Conservation (phyloP, 1,140 invertebrate species). For the Bombus waltoni region DNA sequence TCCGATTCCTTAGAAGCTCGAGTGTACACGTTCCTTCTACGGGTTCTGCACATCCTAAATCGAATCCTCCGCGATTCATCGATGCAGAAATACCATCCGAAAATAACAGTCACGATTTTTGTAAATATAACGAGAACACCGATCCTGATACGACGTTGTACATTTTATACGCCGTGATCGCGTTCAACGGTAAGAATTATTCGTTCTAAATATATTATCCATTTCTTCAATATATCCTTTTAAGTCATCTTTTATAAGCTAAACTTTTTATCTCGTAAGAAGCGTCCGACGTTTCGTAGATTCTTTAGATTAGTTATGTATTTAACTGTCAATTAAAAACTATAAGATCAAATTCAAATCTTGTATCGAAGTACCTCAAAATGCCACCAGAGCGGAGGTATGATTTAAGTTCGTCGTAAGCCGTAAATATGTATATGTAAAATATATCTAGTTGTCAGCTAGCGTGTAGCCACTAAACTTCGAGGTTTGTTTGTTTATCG, state of each 20-base stretch:
- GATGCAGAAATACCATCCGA: conserved; percentile 19
- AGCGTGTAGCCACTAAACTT: background rate
- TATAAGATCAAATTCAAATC: too few species aligned
- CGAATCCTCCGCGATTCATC: conserved; percentile 17
- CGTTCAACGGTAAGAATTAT: background rate
- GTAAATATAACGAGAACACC: conserved; percentile 18
- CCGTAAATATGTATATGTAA: background rate
- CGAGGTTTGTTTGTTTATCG: conserved; percentile 19
- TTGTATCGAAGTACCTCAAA: background rate
- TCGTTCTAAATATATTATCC: too few species aligned
- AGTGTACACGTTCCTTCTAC: conserved; percentile 22
- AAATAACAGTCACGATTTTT: conserved; percentile 42
- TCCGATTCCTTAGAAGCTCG: conserved; percentile 57
- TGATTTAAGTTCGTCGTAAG: too few species aligned
- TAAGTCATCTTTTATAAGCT: too few species aligned
- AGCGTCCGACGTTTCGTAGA: background rate
- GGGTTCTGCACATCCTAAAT: conserved; percentile 30
- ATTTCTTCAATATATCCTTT: too few species aligned
- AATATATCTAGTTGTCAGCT: background rate
- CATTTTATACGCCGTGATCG: background rate
- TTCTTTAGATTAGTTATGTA: background rate
- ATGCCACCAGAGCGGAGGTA: background rate
- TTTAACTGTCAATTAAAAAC: background rate
- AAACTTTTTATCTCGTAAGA: background rate
- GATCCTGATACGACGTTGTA: too few species aligned